Conservation (phyloP, 30 jellyfish, hydroid and myxozoan genomes). For the Morbakka virulenta region DNA sequence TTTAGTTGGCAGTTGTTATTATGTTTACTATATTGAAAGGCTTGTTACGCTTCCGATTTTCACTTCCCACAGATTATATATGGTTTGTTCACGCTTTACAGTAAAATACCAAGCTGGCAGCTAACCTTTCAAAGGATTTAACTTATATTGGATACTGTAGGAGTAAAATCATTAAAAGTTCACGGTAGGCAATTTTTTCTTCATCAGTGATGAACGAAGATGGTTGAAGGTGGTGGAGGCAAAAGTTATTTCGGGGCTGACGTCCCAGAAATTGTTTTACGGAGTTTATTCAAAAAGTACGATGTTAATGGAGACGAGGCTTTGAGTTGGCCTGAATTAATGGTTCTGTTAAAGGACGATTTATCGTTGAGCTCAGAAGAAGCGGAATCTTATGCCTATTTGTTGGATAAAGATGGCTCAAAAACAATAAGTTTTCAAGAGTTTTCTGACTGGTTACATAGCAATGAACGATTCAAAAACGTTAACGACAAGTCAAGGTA, state of each 20-base stretch:
- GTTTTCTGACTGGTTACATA: constrained; percentile 83
- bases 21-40: too few relatives aligned
- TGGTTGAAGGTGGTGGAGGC: constrained; percentile 12
- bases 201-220: background rate
- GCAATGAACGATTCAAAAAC: constrained; percentile 84
- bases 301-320: constrained; percentile 86
- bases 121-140: too few relatives aligned
- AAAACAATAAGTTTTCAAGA: constrained; percentile 78
- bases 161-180: too few relatives aligned
- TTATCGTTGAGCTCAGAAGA: constrained; percentile 80
- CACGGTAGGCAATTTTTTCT: too few relatives aligned
- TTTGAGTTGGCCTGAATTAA: constrained; percentile 51
- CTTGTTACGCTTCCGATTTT: too few relatives aligned
- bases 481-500: constrained; percentile 76
- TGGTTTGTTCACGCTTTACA: too few relatives aligned
- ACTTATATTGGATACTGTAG: too few relatives aligned
- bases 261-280: constrained; percentile 71
- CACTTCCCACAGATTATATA: too few relatives aligned
- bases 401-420: constrained; percentile 91
- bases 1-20: too few relatives aligned
- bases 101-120: too few relatives aligned
- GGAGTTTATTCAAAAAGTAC: constrained; percentile 81
- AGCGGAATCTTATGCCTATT: constrained; percentile 77
- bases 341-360: constrained; percentile 73
- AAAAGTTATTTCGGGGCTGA: constrained; percentile 73